These are phyloP conservation scores for Prinia subflava DNA, from an alignment of 2,113 vertebrate genomes.

Conservation along the genomic window DNA sequence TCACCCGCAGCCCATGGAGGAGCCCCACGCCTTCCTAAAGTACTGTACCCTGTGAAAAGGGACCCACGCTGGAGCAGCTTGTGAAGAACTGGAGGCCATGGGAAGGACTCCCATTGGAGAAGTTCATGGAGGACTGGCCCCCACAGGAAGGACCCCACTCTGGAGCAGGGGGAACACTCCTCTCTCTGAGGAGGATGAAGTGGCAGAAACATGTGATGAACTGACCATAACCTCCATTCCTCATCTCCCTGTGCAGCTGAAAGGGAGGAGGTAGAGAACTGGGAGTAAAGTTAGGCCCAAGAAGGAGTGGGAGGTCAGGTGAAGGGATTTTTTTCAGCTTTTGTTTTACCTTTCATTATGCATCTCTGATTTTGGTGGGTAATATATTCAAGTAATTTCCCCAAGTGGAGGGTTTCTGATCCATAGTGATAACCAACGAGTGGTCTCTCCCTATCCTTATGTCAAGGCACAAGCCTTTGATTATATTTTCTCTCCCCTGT, in stretches of 20 bases:
- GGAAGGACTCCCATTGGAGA: neutral
- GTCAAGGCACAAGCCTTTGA: neutral
- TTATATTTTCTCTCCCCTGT: neutral
- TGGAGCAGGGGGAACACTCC: neutral
- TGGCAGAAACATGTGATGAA: neutral
- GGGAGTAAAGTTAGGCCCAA: neutral
- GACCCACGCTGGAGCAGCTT: neutral
- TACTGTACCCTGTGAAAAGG: neutral
- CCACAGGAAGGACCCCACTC: too few relatives aligned
- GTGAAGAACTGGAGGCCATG: neutral
- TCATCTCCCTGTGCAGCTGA: neutral
- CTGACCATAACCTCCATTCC: neutral
- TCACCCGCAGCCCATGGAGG: accelerated
- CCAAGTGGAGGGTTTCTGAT: neutral
- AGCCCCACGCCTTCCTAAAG: neutral
- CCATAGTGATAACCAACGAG: neutral
- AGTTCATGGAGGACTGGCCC: neutral
- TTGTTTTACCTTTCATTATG: neutral
- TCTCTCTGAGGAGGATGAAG: neutral
- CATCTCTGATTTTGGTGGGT: neutral
- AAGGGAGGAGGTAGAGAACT: neutral
- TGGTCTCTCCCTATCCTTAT: neutral
- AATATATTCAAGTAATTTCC: neutral
- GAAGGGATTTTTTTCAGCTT: accelerated
- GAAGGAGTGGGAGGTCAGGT: neutral